Evolutionary conservation across 2,113 vertebrate genomes (phyloP).

Genomic region (Vanacampus margaritifer): DNA sequence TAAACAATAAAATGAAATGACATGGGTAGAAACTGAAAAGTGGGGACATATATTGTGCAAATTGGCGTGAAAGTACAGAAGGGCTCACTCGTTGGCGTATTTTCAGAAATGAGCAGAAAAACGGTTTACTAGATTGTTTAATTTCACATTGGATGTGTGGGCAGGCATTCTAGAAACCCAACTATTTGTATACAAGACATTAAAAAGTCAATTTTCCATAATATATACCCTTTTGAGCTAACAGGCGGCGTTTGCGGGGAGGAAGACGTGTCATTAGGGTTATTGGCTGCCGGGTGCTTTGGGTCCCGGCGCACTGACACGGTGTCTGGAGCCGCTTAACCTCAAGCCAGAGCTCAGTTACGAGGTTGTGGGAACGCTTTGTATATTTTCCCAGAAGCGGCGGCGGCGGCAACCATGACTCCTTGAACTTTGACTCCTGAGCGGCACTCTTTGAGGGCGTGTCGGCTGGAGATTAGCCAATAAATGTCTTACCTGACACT

Average conservation of each 20-base stretch:
- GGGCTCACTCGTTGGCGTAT: slow-evolving; percentile 1
- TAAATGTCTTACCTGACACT: slow-evolving; percentile 34
- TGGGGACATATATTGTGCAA: no score
- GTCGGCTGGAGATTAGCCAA: slow-evolving; percentile 32
- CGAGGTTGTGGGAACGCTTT: slow-evolving; percentile 53
- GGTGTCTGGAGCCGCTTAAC: slow-evolving; percentile 53
- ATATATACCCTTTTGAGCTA: slow-evolving; percentile 2
- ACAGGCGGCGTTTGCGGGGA: slow-evolving; percentile 17
- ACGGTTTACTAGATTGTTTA: no score
- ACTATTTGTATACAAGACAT: neutral
- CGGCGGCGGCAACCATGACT: slow-evolving; percentile 21
- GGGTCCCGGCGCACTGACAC: neutral
- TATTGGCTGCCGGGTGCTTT: slow-evolving; percentile 33
- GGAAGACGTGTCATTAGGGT: slow-evolving; percentile 44
- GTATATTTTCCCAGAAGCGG: slow-evolving; percentile 44
- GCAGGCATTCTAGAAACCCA: neutral
- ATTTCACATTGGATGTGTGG: no score
- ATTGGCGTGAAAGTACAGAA: no score
- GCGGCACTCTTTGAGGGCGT: slow-evolving; percentile 37
- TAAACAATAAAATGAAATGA: no score
- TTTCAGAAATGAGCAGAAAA: no score
- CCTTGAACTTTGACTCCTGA: slow-evolving; percentile 59
- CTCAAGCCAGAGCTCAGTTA: slow-evolving; percentile 42
- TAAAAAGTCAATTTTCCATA: neutral
- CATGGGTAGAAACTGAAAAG: no score